Evolutionary conservation across 2,888 invertebrate species (phyloP), one percentile per base, ranked within the genome.

Genomic region (Melieria crassipennis): DNA sequence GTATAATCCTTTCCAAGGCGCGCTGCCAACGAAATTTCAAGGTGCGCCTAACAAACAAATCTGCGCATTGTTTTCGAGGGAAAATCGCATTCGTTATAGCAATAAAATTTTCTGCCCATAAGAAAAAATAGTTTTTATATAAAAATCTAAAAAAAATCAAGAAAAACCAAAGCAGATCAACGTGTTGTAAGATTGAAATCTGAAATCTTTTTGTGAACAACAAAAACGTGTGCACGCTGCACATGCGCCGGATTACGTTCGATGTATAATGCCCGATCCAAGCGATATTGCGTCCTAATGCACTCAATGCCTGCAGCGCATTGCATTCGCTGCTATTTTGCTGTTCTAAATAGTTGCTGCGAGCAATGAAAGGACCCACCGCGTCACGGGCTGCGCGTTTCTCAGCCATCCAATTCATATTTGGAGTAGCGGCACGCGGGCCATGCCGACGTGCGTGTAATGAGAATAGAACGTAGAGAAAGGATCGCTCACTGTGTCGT

Each of bases 221-320:
- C 50, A 66, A 75, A 73, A 70, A 79, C 84, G 83, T 83, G 83
- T 83, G 82, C 84, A 84, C 84, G 82, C 84, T 80, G 76, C 73
- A 71, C 75, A 78, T 80, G 73, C 74, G 77, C 77, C 69, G 79
- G 82, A 81, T 80, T 80, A 81, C 5, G 69, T 52, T 75, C 63
- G 45, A 43, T 60, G 69, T 65, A 71, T 55, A 45, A 30, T 30
- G 30, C 30, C 30, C 30, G 30, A 30, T 30, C 30, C 30, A 2
- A 30, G 1, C 30, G 30, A 30, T 30, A 30, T 30, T 70, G 60
- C 61, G 65, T 70, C 30, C 30, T 30, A 30, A 48, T 48, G 42
- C 16, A 9, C 13, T 11, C 43, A 57, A 64, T 64, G 43, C 50
- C 42, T 52, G 6, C 64, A 64, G 48, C n/a, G 5, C n/a, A 47